Percentiles rank a stretch among this genome's conserved stretches.
These are phyloP conservation scores for Acipenser oxyrinchus DNA, from an alignment of 2,797 vertebrate species.

Conservation along the genomic window DNA sequence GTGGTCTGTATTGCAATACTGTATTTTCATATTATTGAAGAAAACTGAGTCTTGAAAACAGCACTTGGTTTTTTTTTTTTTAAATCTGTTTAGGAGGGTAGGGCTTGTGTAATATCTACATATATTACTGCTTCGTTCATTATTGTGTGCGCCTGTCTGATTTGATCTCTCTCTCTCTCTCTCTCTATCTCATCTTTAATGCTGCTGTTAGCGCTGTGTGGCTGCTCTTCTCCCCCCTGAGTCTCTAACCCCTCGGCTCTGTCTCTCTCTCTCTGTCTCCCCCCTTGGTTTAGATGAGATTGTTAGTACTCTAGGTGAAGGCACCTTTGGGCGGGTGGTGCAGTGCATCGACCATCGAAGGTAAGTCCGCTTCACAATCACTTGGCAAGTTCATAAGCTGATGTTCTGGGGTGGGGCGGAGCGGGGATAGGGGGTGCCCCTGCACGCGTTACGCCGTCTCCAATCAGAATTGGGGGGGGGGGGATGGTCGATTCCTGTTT, in stretches of 20 bases:
- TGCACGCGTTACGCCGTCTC: too few species aligned
- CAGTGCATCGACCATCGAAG: slow-evolving; percentile 83
- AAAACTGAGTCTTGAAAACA: not conserved
- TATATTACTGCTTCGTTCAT: not conserved
- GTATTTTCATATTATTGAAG: not conserved
- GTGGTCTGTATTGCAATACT: not conserved
- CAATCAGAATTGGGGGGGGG: too few species aligned
- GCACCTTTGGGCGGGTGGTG: slow-evolving; percentile 90
- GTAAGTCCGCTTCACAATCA: slow-evolving; percentile 39
- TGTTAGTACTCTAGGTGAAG: slow-evolving; percentile 80
- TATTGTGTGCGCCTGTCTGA: not conserved
- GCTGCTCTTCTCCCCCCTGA: slow-evolving; percentile 19
- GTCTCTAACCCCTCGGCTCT: slow-evolving; percentile 33
- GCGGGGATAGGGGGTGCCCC: too few species aligned
- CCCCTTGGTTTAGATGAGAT: slow-evolving; percentile 73
- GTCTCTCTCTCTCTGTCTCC: slow-evolving; percentile 39
- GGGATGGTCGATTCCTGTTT: too few species aligned
- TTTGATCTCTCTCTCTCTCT: not conserved
- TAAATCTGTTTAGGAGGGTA: not conserved
- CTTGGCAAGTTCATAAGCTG: not conserved
- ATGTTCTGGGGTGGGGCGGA: too few species aligned
- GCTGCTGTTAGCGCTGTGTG: slow-evolving; percentile 9
- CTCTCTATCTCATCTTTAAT: not conserved
- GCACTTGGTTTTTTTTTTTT: slow-evolving; percentile 2
- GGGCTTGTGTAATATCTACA: not conserved